phyloP scores from a whole-genome alignment of 1,140 invertebrate genomes.

The Pachypsylla venusta region DNA sequence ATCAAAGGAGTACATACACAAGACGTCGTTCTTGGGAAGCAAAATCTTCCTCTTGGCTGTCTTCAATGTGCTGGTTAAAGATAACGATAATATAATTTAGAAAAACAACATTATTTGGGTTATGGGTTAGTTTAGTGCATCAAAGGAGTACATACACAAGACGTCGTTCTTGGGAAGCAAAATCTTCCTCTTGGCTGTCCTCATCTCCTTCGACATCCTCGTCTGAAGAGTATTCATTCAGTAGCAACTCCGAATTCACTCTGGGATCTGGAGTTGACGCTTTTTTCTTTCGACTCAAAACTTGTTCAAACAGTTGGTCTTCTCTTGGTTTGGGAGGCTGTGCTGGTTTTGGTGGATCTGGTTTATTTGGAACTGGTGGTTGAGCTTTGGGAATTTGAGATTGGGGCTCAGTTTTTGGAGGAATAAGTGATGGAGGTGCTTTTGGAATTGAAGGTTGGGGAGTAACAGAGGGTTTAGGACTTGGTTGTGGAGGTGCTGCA shows the following conservation, averaged over 20 bases:
- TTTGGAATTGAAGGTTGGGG: neutral
- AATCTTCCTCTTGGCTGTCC: neutral
- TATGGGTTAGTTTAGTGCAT: too few relatives aligned
- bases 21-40: neutral
- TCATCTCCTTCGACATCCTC: conserved; percentile 5
- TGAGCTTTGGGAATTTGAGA: neutral
- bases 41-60: neutral
- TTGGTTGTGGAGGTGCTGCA: neutral
- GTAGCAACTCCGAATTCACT: neutral
- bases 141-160: neutral
- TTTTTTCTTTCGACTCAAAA: neutral
- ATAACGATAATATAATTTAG: too few relatives aligned
- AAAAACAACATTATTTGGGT: too few relatives aligned
- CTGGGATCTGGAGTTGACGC: neutral
- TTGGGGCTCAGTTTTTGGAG: neutral
- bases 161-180: neutral
- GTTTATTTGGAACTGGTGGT: too few relatives aligned
- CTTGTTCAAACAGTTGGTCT: conserved; percentile 7
- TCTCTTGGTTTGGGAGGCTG: neutral
- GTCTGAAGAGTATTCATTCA: conserved; percentile 6
- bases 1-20: neutral
- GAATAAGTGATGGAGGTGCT: neutral
- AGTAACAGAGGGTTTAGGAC: neutral
- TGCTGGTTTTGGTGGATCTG: neutral
- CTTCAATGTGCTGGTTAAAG: too few relatives aligned